Percentiles rank a stretch among this genome's conserved stretches.
Evolutionary conservation across 2,888 invertebrate species (phyloP).

Genomic region (Bembecia ichneumoniformis): DNA sequence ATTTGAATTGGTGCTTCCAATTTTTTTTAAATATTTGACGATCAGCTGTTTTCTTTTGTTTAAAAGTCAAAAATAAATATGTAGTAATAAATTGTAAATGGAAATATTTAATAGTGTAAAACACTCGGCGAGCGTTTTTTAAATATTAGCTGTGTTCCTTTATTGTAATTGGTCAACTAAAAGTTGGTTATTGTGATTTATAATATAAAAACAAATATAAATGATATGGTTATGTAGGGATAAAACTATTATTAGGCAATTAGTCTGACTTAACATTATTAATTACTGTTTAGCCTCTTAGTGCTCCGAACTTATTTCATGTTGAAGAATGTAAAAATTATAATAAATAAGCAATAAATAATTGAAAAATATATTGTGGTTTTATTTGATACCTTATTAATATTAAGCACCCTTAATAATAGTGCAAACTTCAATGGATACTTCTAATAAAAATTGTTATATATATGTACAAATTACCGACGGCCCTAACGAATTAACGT

Average conservation of each 20-base stretch:
- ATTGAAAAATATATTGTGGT: neutral
- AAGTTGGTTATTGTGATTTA: conserved; percentile 70
- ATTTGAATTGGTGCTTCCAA: too few species aligned
- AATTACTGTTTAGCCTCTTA: conserved; percentile 49
- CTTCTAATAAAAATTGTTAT: too few species aligned
- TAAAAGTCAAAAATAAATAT: neutral
- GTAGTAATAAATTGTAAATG: neutral
- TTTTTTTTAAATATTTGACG: too few species aligned
- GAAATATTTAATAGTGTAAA: conserved; percentile 35
- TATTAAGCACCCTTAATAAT: too few species aligned
- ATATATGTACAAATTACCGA: too few species aligned
- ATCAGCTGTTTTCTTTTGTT: too few species aligned
- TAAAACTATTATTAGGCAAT: conserved; percentile 54
- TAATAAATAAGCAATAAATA: conserved; percentile 45
- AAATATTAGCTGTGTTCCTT: conserved; percentile 44
- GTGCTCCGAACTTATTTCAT: conserved; percentile 56
- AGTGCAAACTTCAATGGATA: too few species aligned
- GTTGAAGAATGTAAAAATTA: conserved; percentile 67
- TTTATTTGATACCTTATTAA: too few species aligned
- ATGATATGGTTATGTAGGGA: conserved; percentile 34
- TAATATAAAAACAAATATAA: conserved; percentile 28
- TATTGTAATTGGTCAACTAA: conserved; percentile 52
- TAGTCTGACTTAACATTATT: conserved; percentile 49
- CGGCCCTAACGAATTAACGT: too few species aligned
- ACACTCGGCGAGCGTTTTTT: conserved; percentile 39